Percentiles rank a stretch among this genome's conserved stretches.
Evolutionary conservation across 2,888 invertebrate species (phyloP).

Genomic region (Parnassius mnemosyne): DNA sequence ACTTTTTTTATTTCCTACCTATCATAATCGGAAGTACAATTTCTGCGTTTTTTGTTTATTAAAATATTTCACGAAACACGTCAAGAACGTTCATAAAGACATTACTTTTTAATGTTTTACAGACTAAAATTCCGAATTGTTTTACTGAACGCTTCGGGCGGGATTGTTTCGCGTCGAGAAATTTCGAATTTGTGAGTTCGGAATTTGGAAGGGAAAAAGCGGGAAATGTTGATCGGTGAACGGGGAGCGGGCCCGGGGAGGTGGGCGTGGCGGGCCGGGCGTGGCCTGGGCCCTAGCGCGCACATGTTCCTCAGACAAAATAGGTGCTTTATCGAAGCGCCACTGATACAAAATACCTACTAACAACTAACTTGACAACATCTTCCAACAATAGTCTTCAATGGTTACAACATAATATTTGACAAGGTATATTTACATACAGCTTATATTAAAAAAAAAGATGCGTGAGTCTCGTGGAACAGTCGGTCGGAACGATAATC

Average conservation of each 20-base stretch:
- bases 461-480: no score
- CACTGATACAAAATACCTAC: constrained; percentile 29
- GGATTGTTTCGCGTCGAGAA: constrained; percentile 57
- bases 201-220: constrained; percentile 61
- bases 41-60: not conserved
- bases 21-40: not conserved
- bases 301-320: constrained; percentile 30
- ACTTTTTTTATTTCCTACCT: no score
- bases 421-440: no score
- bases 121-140: constrained; percentile 19
- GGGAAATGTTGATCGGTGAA: constrained; percentile 43
- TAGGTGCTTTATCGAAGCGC: constrained; percentile 42
- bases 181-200: constrained; percentile 62
- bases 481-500: no score
- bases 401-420: no score
- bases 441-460: no score
- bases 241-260: constrained; percentile 46
- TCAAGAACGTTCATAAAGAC: constrained; percentile 21
- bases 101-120: constrained; percentile 19
- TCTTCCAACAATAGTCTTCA: not conserved
- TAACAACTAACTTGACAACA: not conserved
- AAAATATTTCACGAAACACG: constrained; percentile 14
- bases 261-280: constrained; percentile 57
- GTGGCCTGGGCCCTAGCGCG: constrained; percentile 39
- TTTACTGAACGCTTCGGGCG: constrained; percentile 35